Evolutionary conservation across 2,113 vertebrate species (phyloP), one percentile per base, ranked within the genome.

Genomic region (Notothenia rossii): DNA sequence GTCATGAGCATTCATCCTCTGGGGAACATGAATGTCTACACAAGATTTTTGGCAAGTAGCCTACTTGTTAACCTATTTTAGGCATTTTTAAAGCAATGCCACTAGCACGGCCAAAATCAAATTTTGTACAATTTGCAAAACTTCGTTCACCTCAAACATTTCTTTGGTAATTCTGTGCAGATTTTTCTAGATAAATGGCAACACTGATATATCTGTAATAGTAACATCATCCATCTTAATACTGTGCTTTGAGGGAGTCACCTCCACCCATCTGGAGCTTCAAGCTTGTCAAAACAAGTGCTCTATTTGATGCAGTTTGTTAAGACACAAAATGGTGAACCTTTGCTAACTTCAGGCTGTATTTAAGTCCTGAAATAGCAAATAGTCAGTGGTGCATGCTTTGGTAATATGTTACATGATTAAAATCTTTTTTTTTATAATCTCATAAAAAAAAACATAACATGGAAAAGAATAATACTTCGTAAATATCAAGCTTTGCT

Each of bases 401-500:
- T 86, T 75, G 83, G 69, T 18, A 62, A 75, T 65, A 61, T 43
- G 54, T 72, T 81, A 43, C 54, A 59, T 46, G 56, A 72, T 74
- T 67, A 55, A 78, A 61, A 54, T 51, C 77, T 61, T 33, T 48
- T 29, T 29, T 17, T 12, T 40, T 10, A 14, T 5, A 36, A 15
- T 45, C n/a, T 4, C 25, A 67, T 53, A 43, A 43, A 22, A 67
- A 56, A 55, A 64, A 75, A 58, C 20, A 51, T 0, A 63, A 61
- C 20, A 54, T 7, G 4, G 53, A 49, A 66, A 53, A 68, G 8
- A 60, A 71, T 33, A 64, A 77, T 11, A 65, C 69, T 69, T 33
- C 22, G 82, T 61, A 69, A 79, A 71, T 76, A 79, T 69, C 12
- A 72, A 82, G 71, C 71, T 58, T 75, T 36, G 62, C 58, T 79